Evolutionary conservation across 2,113 vertebrate species (phyloP).

Genomic region (Seriola aureovittata): DNA sequence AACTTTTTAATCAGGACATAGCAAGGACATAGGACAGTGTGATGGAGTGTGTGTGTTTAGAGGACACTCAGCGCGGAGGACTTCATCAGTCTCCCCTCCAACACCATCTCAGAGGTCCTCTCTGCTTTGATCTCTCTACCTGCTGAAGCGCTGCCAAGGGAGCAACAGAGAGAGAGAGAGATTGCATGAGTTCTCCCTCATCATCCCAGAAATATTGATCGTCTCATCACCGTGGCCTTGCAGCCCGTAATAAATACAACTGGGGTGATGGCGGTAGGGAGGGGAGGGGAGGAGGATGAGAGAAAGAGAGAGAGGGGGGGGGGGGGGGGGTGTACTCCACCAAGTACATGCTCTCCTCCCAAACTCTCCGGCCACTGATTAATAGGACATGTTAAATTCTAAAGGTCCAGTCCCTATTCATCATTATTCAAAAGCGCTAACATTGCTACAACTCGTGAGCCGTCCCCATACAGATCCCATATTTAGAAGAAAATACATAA

Average conservation of each 20-base stretch:
- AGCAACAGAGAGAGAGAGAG: constrained; percentile 61
- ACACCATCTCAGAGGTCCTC: constrained; percentile 79
- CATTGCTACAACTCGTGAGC: constrained; percentile 25
- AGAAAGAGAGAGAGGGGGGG: constrained; percentile 34
- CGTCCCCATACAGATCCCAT: constrained; percentile 16
- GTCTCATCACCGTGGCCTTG: constrained; percentile 81
- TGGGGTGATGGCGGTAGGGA: constrained; percentile 65
- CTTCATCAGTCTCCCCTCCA: constrained; percentile 81
- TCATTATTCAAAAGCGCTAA: constrained; percentile 53
- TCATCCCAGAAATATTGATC: constrained; percentile 84
- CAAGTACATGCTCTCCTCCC: constrained; percentile 67
- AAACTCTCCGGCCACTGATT: constrained; percentile 64
- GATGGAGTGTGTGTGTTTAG: constrained; percentile 82
- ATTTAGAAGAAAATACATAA: constrained; percentile 34
- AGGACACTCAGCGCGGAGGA: constrained; percentile 76
- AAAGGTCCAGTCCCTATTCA: constrained; percentile 46
- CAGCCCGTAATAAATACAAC: constrained; percentile 83
- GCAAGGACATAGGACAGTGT: constrained; percentile 79
- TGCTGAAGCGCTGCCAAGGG: constrained; percentile 80
- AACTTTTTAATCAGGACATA: constrained; percentile 82
- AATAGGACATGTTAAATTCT: constrained; percentile 65
- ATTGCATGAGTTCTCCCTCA: constrained; percentile 77
- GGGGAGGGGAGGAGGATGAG: constrained; percentile 15
- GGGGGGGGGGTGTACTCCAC: constrained; percentile 57
- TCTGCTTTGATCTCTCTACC: constrained; percentile 80